Evolutionary conservation across 2,888 invertebrate genomes (phyloP), one percentile per base, ranked within the genome.

Genomic region (Melipona beecheii): DNA sequence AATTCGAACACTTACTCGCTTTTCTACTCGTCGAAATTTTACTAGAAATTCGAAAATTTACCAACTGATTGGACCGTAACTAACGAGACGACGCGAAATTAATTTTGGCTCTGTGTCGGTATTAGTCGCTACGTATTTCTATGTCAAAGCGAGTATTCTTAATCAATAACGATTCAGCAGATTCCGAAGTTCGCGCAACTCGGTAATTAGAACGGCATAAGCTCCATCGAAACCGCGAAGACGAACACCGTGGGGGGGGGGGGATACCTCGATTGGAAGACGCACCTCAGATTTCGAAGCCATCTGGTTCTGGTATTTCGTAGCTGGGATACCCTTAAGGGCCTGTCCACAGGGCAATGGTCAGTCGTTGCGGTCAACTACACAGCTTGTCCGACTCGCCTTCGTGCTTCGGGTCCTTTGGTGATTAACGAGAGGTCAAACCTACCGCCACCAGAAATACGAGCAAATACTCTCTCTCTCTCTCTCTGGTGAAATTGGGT

Each of bases 371-470:
- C 91, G 94, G 94, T 94, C 93, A 93, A 93, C 93, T 93, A 91
- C 92, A 92, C 92, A 92, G 93, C 92, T 92, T 92, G 92, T 91
- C 91, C 90, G 92, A 91, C 90, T 91, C 89, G 91, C 90, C 91
- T 92, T 89, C 87, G 87, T 91, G 92, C 91, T 90, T 88, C 89
- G 86, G 90, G 89, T 92, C 93, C 94, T 94, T 94, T 94, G 93
- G 93, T 94, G 94, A 94, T 94, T 94, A 94, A 93, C 93, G 93
- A 93, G 91, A 93, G 93, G 93, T 94, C 93, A 93, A 91, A 91
- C 91, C 90, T 89, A 85, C 87, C 88, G 87, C 89, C 90, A 90
- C 87, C 91, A 91, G 89, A 91, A 91, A 91, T 90, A 88, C 90
- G 91, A 88, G 90, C 91, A 91, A 91, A 91, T 91, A 91, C 84